phyloP scores from a whole-genome alignment of 2,888 invertebrate genomes.

The Tortrix viridana region DNA sequence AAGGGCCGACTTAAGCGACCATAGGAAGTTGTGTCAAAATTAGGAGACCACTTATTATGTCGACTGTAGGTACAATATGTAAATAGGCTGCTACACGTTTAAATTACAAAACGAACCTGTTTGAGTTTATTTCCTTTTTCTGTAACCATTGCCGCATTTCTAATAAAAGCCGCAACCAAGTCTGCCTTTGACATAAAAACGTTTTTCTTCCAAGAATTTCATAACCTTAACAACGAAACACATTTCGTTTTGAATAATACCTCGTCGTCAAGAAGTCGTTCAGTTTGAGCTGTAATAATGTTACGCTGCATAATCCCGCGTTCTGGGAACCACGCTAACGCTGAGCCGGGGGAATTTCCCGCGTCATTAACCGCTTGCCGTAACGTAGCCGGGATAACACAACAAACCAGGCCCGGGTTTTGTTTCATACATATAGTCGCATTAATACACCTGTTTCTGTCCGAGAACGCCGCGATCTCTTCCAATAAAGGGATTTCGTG shows the following conservation, averaged over 20 bases:
- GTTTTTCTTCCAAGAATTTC: conserved; percentile 26
- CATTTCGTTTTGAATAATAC: conserved; percentile 36
- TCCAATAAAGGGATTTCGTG: conserved; percentile 24
- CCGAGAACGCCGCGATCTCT: conserved; percentile 9
- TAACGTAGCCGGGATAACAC: conserved; percentile 43
- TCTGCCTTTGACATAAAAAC: conserved; percentile 1
- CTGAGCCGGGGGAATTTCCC: conserved; percentile 64
- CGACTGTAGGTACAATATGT: conserved; percentile 4
- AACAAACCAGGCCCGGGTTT: conserved; percentile 52
- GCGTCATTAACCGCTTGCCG: conserved; percentile 64
- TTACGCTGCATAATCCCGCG: conserved; percentile 64
- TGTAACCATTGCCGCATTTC: neutral
- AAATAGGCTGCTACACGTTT: neutral
- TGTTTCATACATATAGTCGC: conserved; percentile 54
- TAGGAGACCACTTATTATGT: too few relatives aligned
- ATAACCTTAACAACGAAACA: conserved; percentile 29
- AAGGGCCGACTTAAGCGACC: too few relatives aligned
- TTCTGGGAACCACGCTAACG: conserved; percentile 54
- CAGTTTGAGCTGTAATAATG: conserved; percentile 53
- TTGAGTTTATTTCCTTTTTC: neutral
- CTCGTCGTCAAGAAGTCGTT: conserved; percentile 39
- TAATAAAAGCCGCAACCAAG: conserved; percentile 1
- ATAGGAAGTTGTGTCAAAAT: too few relatives aligned
- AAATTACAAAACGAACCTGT: neutral
- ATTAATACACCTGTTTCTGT: conserved; percentile 46